These are phyloP conservation scores for Perca schrenkii DNA, from an alignment of 2,113 vertebrate species.

Conservation along the genomic window DNA sequence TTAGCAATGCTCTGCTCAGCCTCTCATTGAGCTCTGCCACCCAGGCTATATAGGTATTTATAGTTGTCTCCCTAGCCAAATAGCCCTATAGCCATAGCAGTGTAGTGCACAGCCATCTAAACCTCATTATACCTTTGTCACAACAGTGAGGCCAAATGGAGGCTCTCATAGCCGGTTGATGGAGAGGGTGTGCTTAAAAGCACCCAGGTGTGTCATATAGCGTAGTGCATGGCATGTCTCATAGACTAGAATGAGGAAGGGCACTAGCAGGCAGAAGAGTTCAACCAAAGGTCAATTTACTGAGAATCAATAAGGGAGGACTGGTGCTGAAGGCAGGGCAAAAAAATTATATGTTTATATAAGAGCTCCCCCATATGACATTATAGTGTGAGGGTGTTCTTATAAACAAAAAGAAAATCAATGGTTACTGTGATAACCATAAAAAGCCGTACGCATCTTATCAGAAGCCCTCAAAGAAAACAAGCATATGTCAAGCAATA, in stretches of 20 bases:
- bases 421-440: constrained; percentile 53
- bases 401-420: constrained; percentile 59
- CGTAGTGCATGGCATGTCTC: constrained; percentile 75
- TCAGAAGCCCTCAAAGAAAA: constrained; percentile 30
- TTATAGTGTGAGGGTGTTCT: constrained; percentile 46
- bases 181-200: constrained; percentile 84
- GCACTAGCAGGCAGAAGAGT: constrained; percentile 72
- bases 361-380: constrained; percentile 50
- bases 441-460: constrained; percentile 27
- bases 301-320: constrained; percentile 76
- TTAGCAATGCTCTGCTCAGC: constrained; percentile 60
- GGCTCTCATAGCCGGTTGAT: constrained; percentile 84
- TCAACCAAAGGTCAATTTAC: constrained; percentile 82
- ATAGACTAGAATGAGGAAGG: constrained; percentile 67
- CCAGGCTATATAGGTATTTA: constrained; percentile 82
- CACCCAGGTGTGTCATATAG: constrained; percentile 86
- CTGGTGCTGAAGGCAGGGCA: constrained; percentile 51
- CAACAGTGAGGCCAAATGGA: constrained; percentile 83
- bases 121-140: constrained; percentile 85
- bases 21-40: constrained; percentile 51
- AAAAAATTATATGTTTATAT: constrained; percentile 68
- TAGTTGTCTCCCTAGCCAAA: constrained; percentile 77
- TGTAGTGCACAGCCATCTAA: constrained; percentile 83
- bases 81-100: constrained; percentile 76
- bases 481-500: constrained; percentile 19